Percentiles rank a stretch among this genome's conserved stretches.
Conservation (phyloP, 1,140 invertebrate genomes). For the Oncopeltus fasciatus region DNA sequence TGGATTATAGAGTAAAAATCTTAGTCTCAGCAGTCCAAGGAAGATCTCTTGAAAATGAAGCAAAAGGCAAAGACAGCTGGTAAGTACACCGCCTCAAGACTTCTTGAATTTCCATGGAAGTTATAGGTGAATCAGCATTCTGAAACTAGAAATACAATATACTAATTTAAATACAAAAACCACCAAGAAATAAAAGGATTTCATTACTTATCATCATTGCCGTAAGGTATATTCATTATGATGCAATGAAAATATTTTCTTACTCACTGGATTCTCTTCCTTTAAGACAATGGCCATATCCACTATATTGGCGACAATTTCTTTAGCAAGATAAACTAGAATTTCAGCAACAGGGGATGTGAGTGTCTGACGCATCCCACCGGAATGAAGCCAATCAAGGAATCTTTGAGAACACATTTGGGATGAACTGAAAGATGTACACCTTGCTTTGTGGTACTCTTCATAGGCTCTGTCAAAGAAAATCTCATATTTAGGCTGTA, state of each 20-base stretch:
- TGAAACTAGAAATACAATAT: background rate
- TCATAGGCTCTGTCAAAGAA: slow-evolving; percentile 20
- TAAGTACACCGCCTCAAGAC: background rate
- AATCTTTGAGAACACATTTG: slow-evolving; percentile 14
- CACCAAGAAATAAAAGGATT: background rate
- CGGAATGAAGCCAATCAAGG: slow-evolving; percentile 15
- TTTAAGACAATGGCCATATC: slow-evolving; percentile 47
- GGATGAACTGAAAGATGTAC: slow-evolving; percentile 15
- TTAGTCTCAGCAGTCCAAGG: background rate
- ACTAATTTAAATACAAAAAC: background rate
- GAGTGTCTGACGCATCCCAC: slow-evolving; percentile 7
- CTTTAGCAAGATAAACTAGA: slow-evolving; percentile 47
- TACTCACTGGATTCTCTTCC: slow-evolving; percentile 5
- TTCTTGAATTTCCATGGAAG: background rate
- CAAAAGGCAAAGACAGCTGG: background rate
- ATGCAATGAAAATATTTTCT: background rate
- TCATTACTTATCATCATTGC: background rate
- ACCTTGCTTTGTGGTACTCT: slow-evolving; percentile 17
- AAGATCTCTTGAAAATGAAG: background rate
- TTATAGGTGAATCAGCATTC: background rate
- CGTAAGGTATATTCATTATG: background rate
- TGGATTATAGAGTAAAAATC: background rate
- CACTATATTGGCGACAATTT: slow-evolving; percentile 50
- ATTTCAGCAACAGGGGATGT: slow-evolving; percentile 33
- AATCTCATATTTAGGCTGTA: no score